Evolutionary conservation across 2,113 vertebrate genomes (phyloP).

Genomic region (Isichthys henryi): DNA sequence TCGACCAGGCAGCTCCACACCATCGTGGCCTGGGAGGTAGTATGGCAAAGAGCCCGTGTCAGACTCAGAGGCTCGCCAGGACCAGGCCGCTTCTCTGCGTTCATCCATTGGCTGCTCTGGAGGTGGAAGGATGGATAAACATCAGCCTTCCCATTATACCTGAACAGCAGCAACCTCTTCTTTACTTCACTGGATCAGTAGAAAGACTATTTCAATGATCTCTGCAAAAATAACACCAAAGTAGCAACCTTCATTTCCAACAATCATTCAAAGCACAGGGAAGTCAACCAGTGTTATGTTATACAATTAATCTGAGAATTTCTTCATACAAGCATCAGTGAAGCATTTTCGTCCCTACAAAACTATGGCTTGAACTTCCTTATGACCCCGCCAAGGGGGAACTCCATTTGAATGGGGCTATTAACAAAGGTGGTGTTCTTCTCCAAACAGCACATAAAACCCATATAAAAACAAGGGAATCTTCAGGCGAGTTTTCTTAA

Average conservation of each 20-base stretch:
- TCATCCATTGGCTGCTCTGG: conserved; percentile 50
- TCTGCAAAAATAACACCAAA: background rate
- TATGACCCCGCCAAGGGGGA: background rate
- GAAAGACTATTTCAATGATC: background rate
- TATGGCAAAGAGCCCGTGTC: conserved; percentile 52
- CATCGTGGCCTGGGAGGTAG: conserved; percentile 66
- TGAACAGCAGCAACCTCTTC: background rate
- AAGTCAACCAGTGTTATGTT: background rate
- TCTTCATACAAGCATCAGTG: background rate
- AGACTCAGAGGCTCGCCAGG: conserved; percentile 44
- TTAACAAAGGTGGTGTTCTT: background rate
- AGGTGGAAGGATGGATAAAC: background rate
- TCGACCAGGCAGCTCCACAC: conserved; percentile 55
- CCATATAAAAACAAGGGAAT: background rate
- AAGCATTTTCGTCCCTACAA: background rate
- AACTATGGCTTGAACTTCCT: background rate
- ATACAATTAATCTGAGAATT: background rate
- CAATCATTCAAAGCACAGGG: background rate
- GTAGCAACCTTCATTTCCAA: background rate
- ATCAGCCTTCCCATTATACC: background rate
- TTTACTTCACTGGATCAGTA: background rate
- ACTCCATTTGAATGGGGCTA: background rate
- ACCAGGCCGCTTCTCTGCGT: conserved; percentile 41
- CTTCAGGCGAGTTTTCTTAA: background rate
- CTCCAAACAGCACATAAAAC: background rate